Evolutionary conservation across 1,140 invertebrate species (phyloP).

Genomic region (Sarcophaga peregrina): DNA sequence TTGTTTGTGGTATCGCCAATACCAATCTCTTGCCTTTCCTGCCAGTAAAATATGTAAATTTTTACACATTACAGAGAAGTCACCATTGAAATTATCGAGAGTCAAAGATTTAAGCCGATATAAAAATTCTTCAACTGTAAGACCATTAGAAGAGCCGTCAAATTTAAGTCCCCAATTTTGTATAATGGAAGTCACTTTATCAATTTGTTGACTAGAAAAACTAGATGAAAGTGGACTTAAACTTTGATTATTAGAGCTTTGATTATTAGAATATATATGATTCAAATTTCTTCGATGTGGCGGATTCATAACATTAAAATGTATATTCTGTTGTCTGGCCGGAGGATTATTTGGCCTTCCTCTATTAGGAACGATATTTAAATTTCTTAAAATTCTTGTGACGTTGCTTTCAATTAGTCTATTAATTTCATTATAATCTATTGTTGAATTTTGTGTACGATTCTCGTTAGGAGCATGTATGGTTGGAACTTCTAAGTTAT

Average conservation of each 20-base stretch:
- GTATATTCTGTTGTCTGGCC: too few species aligned
- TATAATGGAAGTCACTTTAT: constrained; percentile 23
- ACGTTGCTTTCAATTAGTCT: constrained; percentile 21
- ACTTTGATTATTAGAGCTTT: background rate
- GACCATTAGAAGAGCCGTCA: constrained; percentile 10
- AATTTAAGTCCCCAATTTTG: constrained; percentile 7
- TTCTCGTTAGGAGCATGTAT: too few species aligned
- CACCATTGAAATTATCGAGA: background rate
- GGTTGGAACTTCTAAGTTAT: too few species aligned
- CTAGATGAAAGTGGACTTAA: too few species aligned
- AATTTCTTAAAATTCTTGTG: background rate
- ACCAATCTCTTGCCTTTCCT: constrained; percentile 6
- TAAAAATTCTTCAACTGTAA: constrained; percentile 33
- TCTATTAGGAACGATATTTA: background rate
- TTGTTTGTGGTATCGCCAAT: constrained; percentile 24
- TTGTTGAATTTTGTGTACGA: background rate
- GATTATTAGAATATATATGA: background rate
- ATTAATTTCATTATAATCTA: constrained; percentile 27
- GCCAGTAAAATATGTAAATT: constrained; percentile 17
- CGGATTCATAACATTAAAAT: background rate
- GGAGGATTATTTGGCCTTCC: too few species aligned
- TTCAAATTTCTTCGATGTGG: too few species aligned
- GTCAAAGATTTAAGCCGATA: constrained; percentile 11
- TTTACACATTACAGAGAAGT: background rate
- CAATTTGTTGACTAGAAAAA: too few species aligned